These are phyloP conservation scores for Digitonthophagus gazella DNA, from an alignment of 2,888 invertebrate genomes.

Conservation along the genomic window DNA sequence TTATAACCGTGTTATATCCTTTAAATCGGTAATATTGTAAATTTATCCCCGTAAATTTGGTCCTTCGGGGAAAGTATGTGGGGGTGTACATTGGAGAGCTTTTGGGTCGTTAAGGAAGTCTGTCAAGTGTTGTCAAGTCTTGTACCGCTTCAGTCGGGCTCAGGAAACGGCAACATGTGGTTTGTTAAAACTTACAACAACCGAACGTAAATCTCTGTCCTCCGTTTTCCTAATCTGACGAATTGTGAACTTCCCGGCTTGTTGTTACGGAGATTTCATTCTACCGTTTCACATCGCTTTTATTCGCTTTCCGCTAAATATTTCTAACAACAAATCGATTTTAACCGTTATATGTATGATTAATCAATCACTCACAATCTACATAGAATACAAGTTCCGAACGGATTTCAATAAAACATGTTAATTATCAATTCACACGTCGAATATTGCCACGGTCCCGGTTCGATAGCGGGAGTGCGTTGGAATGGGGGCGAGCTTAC, in stretches of 20 bases:
- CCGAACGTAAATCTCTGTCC: constrained; percentile 40
- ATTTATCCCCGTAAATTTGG: background rate
- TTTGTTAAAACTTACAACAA: constrained; percentile 44
- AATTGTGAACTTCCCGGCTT: constrained; percentile 31
- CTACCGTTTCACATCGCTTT: background rate
- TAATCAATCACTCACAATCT: background rate
- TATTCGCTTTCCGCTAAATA: background rate
- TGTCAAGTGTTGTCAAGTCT: constrained; percentile 44
- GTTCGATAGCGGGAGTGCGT: constrained; percentile 13
- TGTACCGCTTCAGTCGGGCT: constrained; percentile 37
- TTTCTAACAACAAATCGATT: background rate
- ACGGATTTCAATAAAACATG: background rate
- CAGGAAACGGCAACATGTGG: constrained; percentile 45
- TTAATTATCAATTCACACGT: background rate
- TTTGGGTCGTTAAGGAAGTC: constrained; percentile 40
- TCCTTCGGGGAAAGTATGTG: background rate
- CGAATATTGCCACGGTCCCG: background rate
- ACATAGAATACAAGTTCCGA: background rate
- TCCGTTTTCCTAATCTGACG: constrained; percentile 41
- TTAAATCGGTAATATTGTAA: background rate
- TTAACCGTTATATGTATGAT: background rate
- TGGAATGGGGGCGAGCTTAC: constrained; percentile 5
- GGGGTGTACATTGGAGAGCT: constrained; percentile 21
- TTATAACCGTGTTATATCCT: background rate
- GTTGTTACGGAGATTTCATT: constrained; percentile 9